Evolutionary conservation across 2,888 invertebrate species (phyloP), one percentile per base, ranked within the genome.

Genomic region (Strigamia maritima): DNA sequence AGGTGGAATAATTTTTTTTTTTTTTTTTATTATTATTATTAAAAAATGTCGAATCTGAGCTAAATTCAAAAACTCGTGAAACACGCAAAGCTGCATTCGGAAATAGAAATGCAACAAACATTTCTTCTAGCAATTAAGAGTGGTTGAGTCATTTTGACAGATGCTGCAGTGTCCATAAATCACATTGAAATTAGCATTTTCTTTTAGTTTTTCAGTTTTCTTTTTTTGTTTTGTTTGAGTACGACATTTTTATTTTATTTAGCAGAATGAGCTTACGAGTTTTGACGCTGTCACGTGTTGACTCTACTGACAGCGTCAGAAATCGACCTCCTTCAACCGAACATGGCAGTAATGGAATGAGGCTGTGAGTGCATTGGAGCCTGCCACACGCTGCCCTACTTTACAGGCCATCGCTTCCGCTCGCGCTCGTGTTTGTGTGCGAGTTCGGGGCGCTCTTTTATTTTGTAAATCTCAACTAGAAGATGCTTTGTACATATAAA

Each of bases 271-370:
- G 60, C 60, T 65, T 19, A 22, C 24, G 60, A 70, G 70, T 70
- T 70, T 70, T 24, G 70, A 28, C n/a, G 28, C 70, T 70, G 70
- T 70, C 70, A 70, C 70, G 70, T 70, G 70, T 70, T 70, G 70
- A 70, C 70, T 70, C 70, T 26, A 70, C 70, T 70, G 70, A 28
- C 70, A 70, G 70, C 70, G 70, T 70, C 70, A 70, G 70, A 70
- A 70, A 70, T 70, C 70, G 70, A 70, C 70, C 70, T 70, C 70
- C 70, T 70, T 70, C 70, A 70, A 70, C 70, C 70, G 70, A 70
- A 70, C 70, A 70, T 70, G 70, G 70, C 70, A 70, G 70, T 70
- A 70, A 70, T 70, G 70, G 70, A 70, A 70, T 70, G 70, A 70
- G 70, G 70, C 70, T 70, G 70, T 70, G 70, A 70, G 70, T 70